phyloP scores from a whole-genome alignment of 2,888 invertebrate species.

The Archips crataeganus region DNA sequence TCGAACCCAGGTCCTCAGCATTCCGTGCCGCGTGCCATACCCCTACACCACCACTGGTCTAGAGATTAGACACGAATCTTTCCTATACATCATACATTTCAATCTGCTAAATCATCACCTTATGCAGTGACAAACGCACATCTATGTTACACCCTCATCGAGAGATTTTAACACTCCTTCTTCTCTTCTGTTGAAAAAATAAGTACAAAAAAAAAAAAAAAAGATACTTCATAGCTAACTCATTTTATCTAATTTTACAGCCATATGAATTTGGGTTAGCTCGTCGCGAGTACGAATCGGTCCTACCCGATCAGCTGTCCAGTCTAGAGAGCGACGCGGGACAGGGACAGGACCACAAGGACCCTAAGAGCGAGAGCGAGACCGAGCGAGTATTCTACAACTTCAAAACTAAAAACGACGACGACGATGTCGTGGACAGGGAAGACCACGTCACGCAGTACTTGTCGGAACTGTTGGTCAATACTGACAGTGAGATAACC shows the following conservation, averaged over 20 bases:
- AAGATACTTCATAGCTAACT: too few relatives aligned
- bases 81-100: too few relatives aligned
- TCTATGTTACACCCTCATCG: too few relatives aligned
- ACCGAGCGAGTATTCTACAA: neutral
- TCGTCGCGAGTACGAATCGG: neutral
- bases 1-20: too few relatives aligned
- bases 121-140: too few relatives aligned
- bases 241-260: neutral
- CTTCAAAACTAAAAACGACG: neutral
- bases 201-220: too few relatives aligned
- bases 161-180: too few relatives aligned
- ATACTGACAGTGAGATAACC: slow-evolving; percentile 27
- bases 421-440: slow-evolving; percentile 13
- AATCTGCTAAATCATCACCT: too few relatives aligned
- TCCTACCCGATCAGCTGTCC: neutral
- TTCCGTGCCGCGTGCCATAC: too few relatives aligned
- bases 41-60: too few relatives aligned
- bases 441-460: slow-evolving; percentile 21
- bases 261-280: neutral
- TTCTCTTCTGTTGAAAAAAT: too few relatives aligned
- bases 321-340: neutral
- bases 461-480: slow-evolving; percentile 13
- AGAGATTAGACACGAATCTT: too few relatives aligned
- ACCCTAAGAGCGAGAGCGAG: neutral
- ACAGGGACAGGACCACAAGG: neutral